These are phyloP conservation scores for Acrobasis repandana DNA, from an alignment of 2,888 invertebrate genomes.

Conservation along the genomic window DNA sequence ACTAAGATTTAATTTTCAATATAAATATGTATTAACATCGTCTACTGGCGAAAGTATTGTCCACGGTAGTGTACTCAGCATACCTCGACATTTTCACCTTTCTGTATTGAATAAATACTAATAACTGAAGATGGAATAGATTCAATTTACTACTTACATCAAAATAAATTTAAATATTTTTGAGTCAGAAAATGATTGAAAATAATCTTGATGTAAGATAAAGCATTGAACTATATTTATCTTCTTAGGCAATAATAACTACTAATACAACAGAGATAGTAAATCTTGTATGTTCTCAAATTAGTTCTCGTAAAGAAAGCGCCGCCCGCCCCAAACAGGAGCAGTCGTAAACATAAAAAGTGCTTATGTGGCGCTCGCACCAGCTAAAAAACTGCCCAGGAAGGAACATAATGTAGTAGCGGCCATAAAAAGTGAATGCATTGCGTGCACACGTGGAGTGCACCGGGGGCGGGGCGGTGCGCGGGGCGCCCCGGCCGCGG, in stretches of 20 bases:
- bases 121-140: too few species aligned
- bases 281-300: slow-evolving; percentile 54
- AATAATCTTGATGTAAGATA: neutral
- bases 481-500: slow-evolving; percentile 37
- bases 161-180: too few species aligned
- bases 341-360: slow-evolving; percentile 78
- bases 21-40: too few species aligned
- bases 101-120: too few species aligned
- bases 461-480: slow-evolving; percentile 48
- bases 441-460: slow-evolving; percentile 79
- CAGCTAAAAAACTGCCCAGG: slow-evolving; percentile 71
- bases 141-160: too few species aligned
- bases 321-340: slow-evolving; percentile 63
- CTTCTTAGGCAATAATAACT: slow-evolving; percentile 10
- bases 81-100: too few species aligned
- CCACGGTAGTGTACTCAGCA: too few species aligned
- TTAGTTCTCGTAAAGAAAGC: slow-evolving; percentile 65
- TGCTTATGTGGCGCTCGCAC: slow-evolving; percentile 77
- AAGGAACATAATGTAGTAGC: slow-evolving; percentile 80
- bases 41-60: too few species aligned
- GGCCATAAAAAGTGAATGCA: slow-evolving; percentile 79
- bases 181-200: too few species aligned
- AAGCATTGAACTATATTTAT: slow-evolving; percentile 12
- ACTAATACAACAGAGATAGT: slow-evolving; percentile 26
- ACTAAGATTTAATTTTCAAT: too few species aligned